phyloP scores from a whole-genome alignment of 2,888 invertebrate genomes.

The Fragum whitleyi region DNA sequence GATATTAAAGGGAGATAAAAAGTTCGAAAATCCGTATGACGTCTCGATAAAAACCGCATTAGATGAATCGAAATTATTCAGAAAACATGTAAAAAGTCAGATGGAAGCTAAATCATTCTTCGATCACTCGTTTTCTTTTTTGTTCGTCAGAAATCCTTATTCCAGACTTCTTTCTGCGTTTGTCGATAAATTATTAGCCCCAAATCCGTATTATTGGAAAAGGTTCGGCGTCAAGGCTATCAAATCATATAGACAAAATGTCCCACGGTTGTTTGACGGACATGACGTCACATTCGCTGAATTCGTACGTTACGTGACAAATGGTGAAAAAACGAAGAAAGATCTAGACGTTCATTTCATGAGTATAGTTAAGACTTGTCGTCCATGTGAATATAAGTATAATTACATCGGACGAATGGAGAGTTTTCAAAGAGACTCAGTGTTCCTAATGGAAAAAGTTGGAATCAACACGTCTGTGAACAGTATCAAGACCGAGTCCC shows the following conservation, averaged over 20 bases:
- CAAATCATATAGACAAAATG: conserved; percentile 3
- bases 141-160: conserved; percentile 54
- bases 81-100: conserved; percentile 8
- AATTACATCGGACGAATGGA: conserved; percentile 58
- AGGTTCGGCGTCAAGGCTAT: conserved; percentile 40
- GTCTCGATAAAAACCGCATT: conserved; percentile 45
- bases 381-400: conserved; percentile 44
- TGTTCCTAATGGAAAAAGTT: conserved; percentile 44
- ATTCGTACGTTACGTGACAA: conserved; percentile 42
- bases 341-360: conserved; percentile 45
- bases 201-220: conserved; percentile 55
- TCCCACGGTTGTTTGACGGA: conserved; percentile 14
- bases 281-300: conserved; percentile 58
- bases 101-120: conserved; percentile 9
- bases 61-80: conserved; percentile 24
- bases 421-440: conserved; percentile 43
- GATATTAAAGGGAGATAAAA: background rate
- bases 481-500: conserved; percentile 18
- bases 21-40: conserved; percentile 37
- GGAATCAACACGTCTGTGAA: conserved; percentile 37
- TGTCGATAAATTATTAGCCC: conserved; percentile 53
- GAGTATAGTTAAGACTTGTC: conserved; percentile 45
- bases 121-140: conserved; percentile 39
- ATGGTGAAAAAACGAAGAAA: conserved; percentile 22
- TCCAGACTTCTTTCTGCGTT: conserved; percentile 48